Conservation (phyloP, 2,797 vertebrate species). For the Melopsittacus undulatus region DNA sequence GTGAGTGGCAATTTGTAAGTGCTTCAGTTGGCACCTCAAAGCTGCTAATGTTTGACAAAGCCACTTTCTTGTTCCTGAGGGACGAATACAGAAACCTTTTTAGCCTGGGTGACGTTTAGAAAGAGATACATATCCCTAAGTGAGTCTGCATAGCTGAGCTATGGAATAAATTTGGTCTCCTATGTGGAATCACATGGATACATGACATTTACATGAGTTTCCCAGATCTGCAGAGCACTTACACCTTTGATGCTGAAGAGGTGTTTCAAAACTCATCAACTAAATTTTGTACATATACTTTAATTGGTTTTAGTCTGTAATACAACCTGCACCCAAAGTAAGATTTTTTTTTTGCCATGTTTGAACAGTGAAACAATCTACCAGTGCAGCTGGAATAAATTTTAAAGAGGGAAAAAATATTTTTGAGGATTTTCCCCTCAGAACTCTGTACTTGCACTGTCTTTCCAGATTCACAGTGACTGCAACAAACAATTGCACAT, state of each 20-base stretch:
- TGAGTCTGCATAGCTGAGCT: neutral
- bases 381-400: neutral
- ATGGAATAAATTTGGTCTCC: neutral
- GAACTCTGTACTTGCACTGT: neutral
- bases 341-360: neutral
- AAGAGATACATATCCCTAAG: neutral
- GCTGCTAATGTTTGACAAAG: neutral
- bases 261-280: neutral
- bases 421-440: neutral
- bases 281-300: neutral
- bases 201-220: neutral
- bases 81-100: neutral
- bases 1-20: neutral
- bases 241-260: neutral
- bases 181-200: neutral
- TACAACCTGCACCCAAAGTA: neutral
- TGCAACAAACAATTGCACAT: neutral
- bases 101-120: neutral
- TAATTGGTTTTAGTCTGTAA: neutral
- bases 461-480: neutral
- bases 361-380: neutral
- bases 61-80: neutral
- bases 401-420: neutral
- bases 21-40: neutral
- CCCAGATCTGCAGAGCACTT: neutral